Percentiles rank a stretch among this genome's conserved stretches.
These are phyloP conservation scores for Plutomurus gul DNA, from an alignment of 1,140 invertebrate genomes.

Conservation along the genomic window DNA sequence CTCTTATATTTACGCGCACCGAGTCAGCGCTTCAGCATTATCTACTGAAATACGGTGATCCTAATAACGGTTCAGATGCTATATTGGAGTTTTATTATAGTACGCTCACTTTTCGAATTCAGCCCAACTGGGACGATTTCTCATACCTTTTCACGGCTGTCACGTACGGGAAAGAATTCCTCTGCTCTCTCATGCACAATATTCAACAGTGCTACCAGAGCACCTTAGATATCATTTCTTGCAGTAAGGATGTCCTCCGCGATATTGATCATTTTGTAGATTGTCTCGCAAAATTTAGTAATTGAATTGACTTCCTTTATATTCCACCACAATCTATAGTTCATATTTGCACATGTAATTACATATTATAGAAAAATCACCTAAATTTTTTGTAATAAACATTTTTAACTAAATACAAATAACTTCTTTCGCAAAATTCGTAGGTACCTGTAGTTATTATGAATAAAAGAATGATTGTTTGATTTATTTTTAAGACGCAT, in stretches of 20 bases:
- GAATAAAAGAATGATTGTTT: no score
- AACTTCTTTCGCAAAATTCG: no score
- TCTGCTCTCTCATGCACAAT: background rate
- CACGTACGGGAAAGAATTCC: background rate
- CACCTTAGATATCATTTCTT: background rate
- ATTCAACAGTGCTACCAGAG: background rate
- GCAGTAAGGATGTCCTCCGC: background rate
- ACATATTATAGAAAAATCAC: background rate
- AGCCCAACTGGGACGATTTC: background rate
- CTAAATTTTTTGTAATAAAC: no score
- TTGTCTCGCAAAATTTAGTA: background rate
- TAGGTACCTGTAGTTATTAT: no score
- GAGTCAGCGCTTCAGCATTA: background rate
- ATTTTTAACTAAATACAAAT: no score
- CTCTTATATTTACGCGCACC: background rate
- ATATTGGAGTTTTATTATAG: background rate
- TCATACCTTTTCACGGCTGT: background rate
- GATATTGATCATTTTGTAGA: background rate
- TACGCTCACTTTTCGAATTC: background rate
- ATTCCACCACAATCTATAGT: background rate
- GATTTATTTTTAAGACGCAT: no score
- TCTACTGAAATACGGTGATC: background rate
- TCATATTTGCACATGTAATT: background rate
- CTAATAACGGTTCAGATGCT: background rate
- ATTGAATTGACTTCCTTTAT: background rate